Evolutionary conservation across 2,113 vertebrate species (phyloP).

Genomic region (Jaculus jaculus): DNA sequence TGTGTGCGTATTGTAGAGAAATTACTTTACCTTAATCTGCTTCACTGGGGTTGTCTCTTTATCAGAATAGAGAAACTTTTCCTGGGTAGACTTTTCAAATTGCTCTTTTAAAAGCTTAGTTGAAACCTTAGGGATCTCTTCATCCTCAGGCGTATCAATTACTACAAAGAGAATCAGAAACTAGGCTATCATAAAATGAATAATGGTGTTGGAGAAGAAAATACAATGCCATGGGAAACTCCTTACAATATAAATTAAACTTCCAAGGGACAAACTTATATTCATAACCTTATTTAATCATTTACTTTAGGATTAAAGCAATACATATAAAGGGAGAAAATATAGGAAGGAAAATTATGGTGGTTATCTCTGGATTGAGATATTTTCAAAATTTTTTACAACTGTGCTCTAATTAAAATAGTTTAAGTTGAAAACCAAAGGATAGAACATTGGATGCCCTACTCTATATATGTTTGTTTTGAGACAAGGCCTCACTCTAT

Average conservation of each 20-base stretch:
- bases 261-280: not conserved
- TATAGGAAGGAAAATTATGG: not conserved
- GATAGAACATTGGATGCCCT: not conserved
- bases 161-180: conserved; percentile 76
- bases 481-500: not conserved
- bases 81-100: conserved; percentile 93
- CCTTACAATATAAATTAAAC: not conserved
- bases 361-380: not conserved
- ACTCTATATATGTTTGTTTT: not conserved
- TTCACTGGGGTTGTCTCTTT: conserved; percentile 85
- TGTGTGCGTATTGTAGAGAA: too few relatives aligned
- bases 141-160: conserved; percentile 86
- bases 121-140: conserved; percentile 92
- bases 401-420: not conserved
- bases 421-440: not conserved
- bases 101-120: conserved; percentile 92
- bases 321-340: not conserved
- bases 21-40: conserved; percentile 89
- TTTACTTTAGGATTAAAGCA: not conserved
- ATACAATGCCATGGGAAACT: not conserved
- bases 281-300: not conserved
- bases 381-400: conserved; percentile 44
- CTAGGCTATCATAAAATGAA: not conserved
- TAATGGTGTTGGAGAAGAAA: not conserved
- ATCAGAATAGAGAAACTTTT: conserved; percentile 77